Conservation (phyloP, 1,140 invertebrate genomes). For the Reticulitermes speratus region DNA sequence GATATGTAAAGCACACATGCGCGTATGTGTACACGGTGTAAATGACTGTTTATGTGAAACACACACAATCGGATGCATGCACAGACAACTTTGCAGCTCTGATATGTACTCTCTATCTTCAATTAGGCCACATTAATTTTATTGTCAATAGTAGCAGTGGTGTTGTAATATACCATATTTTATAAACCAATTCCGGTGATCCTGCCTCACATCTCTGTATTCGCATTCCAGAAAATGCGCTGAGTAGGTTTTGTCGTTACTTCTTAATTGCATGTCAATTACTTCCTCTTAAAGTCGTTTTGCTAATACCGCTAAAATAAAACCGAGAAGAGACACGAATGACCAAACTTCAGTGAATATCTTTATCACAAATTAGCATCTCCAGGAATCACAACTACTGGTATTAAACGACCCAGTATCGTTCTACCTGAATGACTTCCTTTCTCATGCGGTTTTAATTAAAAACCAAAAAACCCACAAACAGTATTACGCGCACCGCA, state of each 20-base stretch:
- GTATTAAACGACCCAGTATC: neutral
- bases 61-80: too few species aligned
- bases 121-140: too few species aligned
- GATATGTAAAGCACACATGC: too few species aligned
- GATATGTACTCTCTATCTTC: too few species aligned
- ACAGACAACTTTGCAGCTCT: too few species aligned
- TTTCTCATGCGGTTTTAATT: neutral
- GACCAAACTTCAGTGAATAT: neutral
- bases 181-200: neutral
- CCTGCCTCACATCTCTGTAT: neutral
- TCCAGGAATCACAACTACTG: neutral
- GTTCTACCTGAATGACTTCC: neutral
- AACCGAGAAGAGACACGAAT: neutral
- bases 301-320: neutral
- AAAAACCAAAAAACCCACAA: too few species aligned
- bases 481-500: neutral
- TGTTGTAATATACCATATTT: neutral
- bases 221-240: neutral
- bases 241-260: neutral
- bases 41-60: too few species aligned
- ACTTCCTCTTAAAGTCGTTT: neutral
- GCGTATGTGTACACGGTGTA: too few species aligned
- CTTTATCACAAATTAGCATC: neutral
- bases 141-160: too few species aligned
- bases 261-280: neutral